phyloP scores from a whole-genome alignment of 2,113 vertebrate genomes.

The Protobothrops flavoviridis region DNA sequence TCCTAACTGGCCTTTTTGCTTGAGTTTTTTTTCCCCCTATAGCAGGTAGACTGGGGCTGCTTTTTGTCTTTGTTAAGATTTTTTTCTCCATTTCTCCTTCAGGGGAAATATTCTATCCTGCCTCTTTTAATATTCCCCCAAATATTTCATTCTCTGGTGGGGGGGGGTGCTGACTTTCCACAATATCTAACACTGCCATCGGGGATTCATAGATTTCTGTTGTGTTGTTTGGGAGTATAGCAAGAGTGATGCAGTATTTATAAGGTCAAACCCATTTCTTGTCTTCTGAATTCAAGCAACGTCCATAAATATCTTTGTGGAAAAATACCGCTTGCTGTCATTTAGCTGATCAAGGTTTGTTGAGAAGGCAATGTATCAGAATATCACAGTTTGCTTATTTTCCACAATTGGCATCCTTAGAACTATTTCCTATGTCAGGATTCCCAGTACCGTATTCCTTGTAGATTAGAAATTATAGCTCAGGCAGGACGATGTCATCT shows the following conservation, averaged over 20 bases:
- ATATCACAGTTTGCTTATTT: background rate
- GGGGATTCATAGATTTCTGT: background rate
- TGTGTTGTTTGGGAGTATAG: background rate
- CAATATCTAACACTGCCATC: background rate
- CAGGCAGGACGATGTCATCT: background rate
- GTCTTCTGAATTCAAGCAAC: background rate
- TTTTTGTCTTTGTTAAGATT: no score
- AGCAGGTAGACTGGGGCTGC: no score
- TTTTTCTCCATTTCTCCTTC: no score
- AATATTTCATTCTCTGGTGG: no score
- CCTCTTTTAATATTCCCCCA: no score
- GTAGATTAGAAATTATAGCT: background rate
- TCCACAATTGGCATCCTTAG: background rate
- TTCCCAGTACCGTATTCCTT: background rate
- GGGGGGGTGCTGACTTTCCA: no score
- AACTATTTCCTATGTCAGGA: background rate
- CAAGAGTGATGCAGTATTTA: background rate
- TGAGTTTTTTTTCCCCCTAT: no score
- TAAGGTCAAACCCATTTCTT: background rate
- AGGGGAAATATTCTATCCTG: no score
- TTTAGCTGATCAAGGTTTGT: background rate
- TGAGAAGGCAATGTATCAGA: background rate
- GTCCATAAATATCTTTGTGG: background rate
- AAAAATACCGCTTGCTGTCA: background rate
- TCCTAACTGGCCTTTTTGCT: no score